Percentiles rank a stretch among this genome's conserved stretches.
phyloP scores from a whole-genome alignment of 2,113 vertebrate genomes.

The Sitta europaea region DNA sequence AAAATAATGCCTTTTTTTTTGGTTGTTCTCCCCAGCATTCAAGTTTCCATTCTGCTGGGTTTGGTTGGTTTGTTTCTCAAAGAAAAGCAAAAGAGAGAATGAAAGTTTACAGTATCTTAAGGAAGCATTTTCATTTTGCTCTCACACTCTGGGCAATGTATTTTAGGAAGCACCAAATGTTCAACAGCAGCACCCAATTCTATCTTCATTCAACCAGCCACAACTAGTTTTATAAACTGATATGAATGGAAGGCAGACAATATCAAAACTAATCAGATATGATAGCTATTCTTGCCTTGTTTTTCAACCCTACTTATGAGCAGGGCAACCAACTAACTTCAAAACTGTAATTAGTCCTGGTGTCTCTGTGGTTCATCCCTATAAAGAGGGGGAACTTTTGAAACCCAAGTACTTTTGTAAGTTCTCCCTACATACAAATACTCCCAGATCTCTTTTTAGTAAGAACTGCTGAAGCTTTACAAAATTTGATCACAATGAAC shows the following conservation, averaged over 20 bases:
- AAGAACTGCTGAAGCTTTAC: not conserved
- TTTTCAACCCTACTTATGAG: not conserved
- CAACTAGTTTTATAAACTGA: not conserved
- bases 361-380: not conserved
- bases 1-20: not conserved
- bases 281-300: not conserved
- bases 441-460: not conserved
- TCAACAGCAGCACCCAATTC: not conserved
- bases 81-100: not conserved
- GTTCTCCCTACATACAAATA: not conserved
- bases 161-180: not conserved
- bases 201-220: not conserved
- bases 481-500: not conserved
- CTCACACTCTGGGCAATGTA: accelerated
- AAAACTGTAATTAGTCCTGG: not conserved
- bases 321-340: not conserved
- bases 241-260: not conserved
- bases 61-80: not conserved
- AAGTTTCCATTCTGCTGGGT: not conserved
- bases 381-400: not conserved
- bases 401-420: not conserved
- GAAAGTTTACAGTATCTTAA: not conserved
- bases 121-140: not conserved
- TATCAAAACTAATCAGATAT: not conserved
- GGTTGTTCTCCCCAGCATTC: not conserved